A percentile compares a stretch with the other conserved stretches of the same genome.
Conservation (phyloP, 2,888 invertebrate genomes). For the Scotopteryx bipunctaria region DNA sequence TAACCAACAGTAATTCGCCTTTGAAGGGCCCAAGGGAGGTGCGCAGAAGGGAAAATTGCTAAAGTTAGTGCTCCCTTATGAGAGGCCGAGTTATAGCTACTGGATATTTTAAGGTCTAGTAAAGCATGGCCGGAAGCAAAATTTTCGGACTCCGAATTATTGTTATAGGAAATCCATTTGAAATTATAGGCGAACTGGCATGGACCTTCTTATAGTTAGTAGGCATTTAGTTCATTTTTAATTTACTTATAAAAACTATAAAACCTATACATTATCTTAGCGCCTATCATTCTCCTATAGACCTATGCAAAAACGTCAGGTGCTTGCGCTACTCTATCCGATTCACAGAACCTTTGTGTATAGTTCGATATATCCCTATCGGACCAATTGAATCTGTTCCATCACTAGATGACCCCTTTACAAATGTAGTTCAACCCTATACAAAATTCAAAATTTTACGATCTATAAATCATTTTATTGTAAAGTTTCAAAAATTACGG, state of each 20-base stretch:
- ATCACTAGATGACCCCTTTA: conserved; percentile 7
- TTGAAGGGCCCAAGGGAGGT: conserved; percentile 71
- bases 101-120: conserved; percentile 56
- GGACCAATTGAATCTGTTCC: neutral
- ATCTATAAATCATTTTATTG: conserved; percentile 31
- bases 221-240: too few species aligned
- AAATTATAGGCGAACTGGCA: neutral
- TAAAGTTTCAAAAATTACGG: conserved; percentile 32
- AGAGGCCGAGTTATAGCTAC: conserved; percentile 64
- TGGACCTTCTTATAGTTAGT: neutral
- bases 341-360: neutral
- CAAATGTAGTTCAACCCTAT: conserved; percentile 46
- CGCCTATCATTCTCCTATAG: too few species aligned
- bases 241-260: neutral
- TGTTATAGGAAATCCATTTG: too few species aligned
- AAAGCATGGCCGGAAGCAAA: conserved; percentile 25
- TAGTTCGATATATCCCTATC: neutral
- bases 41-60: conserved; percentile 75
- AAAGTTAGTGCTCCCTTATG: conserved; percentile 79
- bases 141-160: neutral
- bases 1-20: conserved; percentile 80
- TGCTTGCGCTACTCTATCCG: neutral
- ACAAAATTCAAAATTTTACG: conserved; percentile 28
- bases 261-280: too few species aligned
- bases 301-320: too few species aligned